These are phyloP conservation scores for Timandra comae DNA, from an alignment of 2,888 invertebrate species.

Conservation along the genomic window DNA sequence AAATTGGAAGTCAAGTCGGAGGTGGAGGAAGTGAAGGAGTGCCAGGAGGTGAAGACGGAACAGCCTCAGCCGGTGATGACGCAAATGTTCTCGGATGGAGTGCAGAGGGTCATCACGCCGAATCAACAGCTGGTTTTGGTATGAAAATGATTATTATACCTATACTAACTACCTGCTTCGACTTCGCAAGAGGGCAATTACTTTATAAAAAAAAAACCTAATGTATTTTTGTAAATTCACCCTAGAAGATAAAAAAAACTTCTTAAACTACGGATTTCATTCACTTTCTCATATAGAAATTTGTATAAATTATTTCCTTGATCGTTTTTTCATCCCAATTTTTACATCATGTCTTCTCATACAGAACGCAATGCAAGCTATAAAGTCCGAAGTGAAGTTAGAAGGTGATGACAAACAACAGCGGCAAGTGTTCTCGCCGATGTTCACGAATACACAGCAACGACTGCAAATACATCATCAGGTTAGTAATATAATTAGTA, in stretches of 20 bases:
- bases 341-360: no score
- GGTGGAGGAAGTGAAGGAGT: slow-evolving; percentile 44
- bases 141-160: no score
- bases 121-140: slow-evolving; percentile 56
- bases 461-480: slow-evolving; percentile 43
- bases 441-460: slow-evolving; percentile 36
- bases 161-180: no score
- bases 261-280: no score
- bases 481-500: no score
- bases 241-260: no score
- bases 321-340: no score
- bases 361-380: slow-evolving; percentile 56
- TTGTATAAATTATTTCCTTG: no score
- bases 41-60: slow-evolving; percentile 42
- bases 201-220: no score
- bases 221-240: slow-evolving; percentile 41
- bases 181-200: no score
- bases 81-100: slow-evolving; percentile 49
- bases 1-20: slow-evolving; percentile 50
- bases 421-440: slow-evolving; percentile 29
- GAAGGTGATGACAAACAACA: slow-evolving; percentile 53
- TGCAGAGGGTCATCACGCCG: slow-evolving; percentile 50
- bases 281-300: no score
- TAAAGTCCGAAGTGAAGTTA: slow-evolving; percentile 61
- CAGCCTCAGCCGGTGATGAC: slow-evolving; percentile 32